phyloP scores from a whole-genome alignment of 2,113 vertebrate species.

The Planiliza haematocheilus region DNA sequence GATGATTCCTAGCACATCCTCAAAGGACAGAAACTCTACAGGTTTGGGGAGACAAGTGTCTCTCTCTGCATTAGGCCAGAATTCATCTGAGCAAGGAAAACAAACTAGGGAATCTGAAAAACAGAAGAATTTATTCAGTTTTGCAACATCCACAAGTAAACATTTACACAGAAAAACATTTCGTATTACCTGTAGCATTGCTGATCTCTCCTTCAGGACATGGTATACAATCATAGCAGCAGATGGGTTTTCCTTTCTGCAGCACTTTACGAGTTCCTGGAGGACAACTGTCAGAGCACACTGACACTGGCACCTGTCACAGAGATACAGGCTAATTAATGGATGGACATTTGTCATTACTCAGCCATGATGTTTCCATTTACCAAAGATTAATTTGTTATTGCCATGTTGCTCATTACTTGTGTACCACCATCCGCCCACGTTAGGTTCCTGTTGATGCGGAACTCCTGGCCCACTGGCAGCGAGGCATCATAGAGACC shows the following conservation, averaged over 20 bases:
- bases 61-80: slow-evolving; percentile 70
- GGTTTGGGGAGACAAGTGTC: slow-evolving; percentile 71
- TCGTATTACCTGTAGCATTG: slow-evolving; percentile 73
- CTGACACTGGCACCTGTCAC: slow-evolving; percentile 56
- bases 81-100: slow-evolving; percentile 65
- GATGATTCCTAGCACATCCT: slow-evolving; percentile 71
- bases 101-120: slow-evolving; percentile 75
- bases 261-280: slow-evolving; percentile 75
- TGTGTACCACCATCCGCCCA: slow-evolving; percentile 63
- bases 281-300: slow-evolving; percentile 75
- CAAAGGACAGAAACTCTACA: slow-evolving; percentile 77
- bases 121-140: neutral
- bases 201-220: slow-evolving; percentile 83
- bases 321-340: neutral
- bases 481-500: slow-evolving; percentile 75
- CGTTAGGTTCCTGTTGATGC: slow-evolving; percentile 61
- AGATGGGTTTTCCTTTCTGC: slow-evolving; percentile 75
- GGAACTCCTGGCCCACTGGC: slow-evolving; percentile 64
- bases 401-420: slow-evolving; percentile 37
- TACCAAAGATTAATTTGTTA: neutral
- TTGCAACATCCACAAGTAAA: neutral
- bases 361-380: neutral
- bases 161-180: neutral
- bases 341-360: neutral
- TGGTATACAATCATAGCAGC: slow-evolving; percentile 77